Evolutionary conservation across 2,113 vertebrate genomes (phyloP), one percentile per base, ranked within the genome.

Genomic region (Pseudorhombus dupliciocellatus): DNA sequence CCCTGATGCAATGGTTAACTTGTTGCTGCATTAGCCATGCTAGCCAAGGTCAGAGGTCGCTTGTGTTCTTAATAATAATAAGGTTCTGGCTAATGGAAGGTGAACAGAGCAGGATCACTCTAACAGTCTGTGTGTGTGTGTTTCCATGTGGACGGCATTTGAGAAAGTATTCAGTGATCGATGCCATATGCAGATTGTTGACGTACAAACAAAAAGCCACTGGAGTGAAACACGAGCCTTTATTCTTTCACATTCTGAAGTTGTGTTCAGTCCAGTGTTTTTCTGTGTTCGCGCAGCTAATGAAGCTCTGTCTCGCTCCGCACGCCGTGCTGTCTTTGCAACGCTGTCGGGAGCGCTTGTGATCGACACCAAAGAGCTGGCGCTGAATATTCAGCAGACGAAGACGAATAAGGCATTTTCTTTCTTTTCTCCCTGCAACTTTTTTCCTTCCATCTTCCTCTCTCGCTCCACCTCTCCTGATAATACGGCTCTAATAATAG

Each of bases 401-500:
- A 55, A 66, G 54, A 51, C 70, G 70, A 63, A 78, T 64, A 64
- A 44, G 48, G 18, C 20, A 24, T 28, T n/a, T n/a, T 26, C 50
- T 58, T 64, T 66, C 46, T 66, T 66, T 50, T 24, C 14, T 66
- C 55, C 53, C 16, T 22, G 26, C 10, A 30, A 60, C 66, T 80
- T 66, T 70, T 64, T 26, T 30, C 60, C 40, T 34, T 72, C 59
- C 55, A 54, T 31, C 51, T 34, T 73, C 25, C 28, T 65, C 63
- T 65, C 61, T 73, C 61, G 18, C 71, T 80, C 73, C 42, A 24
- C 53, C 73, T 72, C 85, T 87, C 83, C 60, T 80, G 85, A 79
- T 87, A 87, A 90, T 87, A 86, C 71, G 6, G 56, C 67, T 83
- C 89, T 88, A 90, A 88, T 89, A 91, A 92, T 89, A 92, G 87